Evolutionary conservation across 1,140 invertebrate species (phyloP), one percentile per base, ranked within the genome.

Genomic region (Magallana gigas): DNA sequence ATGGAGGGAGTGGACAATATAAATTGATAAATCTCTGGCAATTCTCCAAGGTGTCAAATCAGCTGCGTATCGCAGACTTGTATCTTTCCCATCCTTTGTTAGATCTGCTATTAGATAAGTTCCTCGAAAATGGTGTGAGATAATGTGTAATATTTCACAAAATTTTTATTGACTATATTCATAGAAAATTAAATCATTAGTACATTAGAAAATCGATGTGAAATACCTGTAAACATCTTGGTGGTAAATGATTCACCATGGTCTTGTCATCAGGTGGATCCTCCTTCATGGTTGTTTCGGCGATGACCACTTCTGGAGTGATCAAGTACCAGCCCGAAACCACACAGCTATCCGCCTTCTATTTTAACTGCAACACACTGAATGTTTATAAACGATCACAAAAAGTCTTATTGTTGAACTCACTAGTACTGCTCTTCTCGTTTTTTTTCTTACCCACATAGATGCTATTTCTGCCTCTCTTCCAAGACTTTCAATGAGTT

Each of bases 301-400:
- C 8, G 8, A 8, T 62, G 60, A 12, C 60, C n/a, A 29, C 76
- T 29, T 36, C 48, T 36, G 76, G 76, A 12, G 48, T 80, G 76
- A 80, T 80, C 76, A 23, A 23, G 76, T 80, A n/a, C 76, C 76
- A 80, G 76, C 11, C 60, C 60, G n/a, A 11, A 80, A 80, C 0
- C 76, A 6, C 76, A 23, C 76, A 23, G n/a, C 76, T 80, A 12
- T 80, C 76, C 60, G 60, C 8, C 60, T n/a, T 62, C n/a, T 62
- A 12, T 62, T 11, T 62, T n/a, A 16, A n/a, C 60, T 23, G 76
- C 76, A 80, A 80, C 76, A 80, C 76, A n/a, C 5, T 14, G 16
- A 14, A 56, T 80, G 12, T n/a, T 29, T 23, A 80, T 23, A 16
- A 8, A 18, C 7, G 12, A 80, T 23, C 1, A 12, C 16, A 80